Conservation (phyloP, 2,888 invertebrate species). For the Leucophenga montana region DNA sequence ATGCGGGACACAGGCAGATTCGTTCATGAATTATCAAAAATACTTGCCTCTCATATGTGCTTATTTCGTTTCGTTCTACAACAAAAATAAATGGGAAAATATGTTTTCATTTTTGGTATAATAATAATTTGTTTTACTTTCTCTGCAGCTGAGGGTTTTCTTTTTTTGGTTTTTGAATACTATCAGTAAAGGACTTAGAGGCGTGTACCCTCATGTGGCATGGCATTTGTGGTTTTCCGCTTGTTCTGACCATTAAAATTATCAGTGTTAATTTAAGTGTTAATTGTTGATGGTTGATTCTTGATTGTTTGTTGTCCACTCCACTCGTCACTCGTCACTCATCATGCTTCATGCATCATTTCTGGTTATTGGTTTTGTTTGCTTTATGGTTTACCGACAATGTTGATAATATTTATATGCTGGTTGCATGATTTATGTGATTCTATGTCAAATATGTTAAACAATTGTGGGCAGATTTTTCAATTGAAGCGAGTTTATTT, state of each 20-base stretch:
- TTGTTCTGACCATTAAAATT: neutral
- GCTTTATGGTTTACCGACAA: neutral
- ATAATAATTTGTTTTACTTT: constrained; percentile 8
- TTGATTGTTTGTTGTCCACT: no score
- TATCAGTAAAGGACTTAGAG: neutral
- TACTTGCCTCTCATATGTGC: constrained; percentile 9
- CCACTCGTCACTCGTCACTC: no score
- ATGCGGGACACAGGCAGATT: constrained; percentile 19
- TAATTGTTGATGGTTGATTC: neutral
- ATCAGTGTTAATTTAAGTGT: neutral
- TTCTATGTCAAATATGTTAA: no score
- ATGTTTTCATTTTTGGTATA: constrained; percentile 16
- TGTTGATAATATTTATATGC: neutral
- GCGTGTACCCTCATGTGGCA: neutral
- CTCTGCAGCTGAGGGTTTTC: no score
- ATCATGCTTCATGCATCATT: no score
- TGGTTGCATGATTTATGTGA: no score
- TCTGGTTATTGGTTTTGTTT: no score
- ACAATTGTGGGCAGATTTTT: no score
- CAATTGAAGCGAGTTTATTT: no score
- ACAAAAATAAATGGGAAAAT: constrained; percentile 3
- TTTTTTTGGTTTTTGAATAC: no score
- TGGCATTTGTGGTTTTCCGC: neutral
- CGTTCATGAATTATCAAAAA: constrained; percentile 14
- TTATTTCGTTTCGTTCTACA: neutral